Evolutionary conservation across 2,888 invertebrate species (phyloP).

Genomic region (Lithodes maja): DNA sequence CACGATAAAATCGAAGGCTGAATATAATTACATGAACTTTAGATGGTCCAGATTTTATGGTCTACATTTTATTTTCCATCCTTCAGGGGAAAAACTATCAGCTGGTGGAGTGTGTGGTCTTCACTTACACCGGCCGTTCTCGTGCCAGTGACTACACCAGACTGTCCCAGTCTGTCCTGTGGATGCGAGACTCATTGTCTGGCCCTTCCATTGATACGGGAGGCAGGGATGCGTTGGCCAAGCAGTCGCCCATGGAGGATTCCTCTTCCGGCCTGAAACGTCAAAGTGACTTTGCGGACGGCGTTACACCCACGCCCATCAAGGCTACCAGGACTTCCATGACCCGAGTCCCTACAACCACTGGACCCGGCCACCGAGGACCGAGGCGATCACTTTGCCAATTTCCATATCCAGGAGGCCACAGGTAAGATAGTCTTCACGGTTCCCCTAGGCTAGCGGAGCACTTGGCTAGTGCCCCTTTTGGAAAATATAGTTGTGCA

Average conservation of each 20-base stretch:
- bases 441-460: background rate
- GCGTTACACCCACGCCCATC: background rate
- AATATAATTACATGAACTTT: too few species aligned
- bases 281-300: background rate
- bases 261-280: background rate
- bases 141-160: too few species aligned
- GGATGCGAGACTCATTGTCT: too few species aligned
- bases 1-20: too few species aligned
- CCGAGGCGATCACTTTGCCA: background rate
- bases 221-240: too few species aligned
- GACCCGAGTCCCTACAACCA: background rate
- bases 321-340: background rate
- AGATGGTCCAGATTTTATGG: too few species aligned
- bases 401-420: background rate
- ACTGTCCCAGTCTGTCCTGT: too few species aligned
- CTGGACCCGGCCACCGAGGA: background rate
- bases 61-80: too few species aligned
- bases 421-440: background rate
- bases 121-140: too few species aligned
- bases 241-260: background rate
- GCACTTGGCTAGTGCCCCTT: background rate
- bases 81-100: too few species aligned
- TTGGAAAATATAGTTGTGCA: background rate
- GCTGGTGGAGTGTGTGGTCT: too few species aligned
- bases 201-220: too few species aligned